phyloP scores from a whole-genome alignment of 2,797 vertebrate genomes.

The Hybognathus amarus region DNA sequence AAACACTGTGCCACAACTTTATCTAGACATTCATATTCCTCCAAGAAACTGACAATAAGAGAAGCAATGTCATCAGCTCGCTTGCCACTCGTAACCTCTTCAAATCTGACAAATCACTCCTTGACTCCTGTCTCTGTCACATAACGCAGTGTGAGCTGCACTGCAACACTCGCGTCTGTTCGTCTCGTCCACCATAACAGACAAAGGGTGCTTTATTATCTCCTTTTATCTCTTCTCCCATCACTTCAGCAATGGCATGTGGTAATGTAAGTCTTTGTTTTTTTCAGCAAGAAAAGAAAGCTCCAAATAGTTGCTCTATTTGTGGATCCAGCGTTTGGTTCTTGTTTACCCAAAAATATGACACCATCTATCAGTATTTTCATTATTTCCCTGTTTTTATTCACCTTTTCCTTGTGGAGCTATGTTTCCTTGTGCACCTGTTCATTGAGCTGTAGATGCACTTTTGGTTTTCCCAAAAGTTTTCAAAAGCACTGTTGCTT shows the following conservation, averaged over 20 bases:
- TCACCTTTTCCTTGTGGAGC: conserved; percentile 34
- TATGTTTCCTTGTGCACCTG: neutral
- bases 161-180: conserved; percentile 40
- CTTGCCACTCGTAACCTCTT: conserved; percentile 46
- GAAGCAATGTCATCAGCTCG: conserved; percentile 37
- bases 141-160: conserved; percentile 45
- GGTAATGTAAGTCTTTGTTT: neutral
- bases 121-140: conserved; percentile 51
- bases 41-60: conserved; percentile 46
- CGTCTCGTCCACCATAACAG: conserved; percentile 47
- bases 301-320: neutral
- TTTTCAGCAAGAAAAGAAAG: neutral
- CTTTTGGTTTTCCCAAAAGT: conserved; percentile 46
- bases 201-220: conserved; percentile 32
- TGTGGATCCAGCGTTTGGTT: conserved; percentile 1
- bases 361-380: conserved; percentile 55
- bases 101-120: conserved; percentile 52
- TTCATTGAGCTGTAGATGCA: conserved; percentile 45
- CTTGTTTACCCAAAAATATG: conserved; percentile 17
- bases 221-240: conserved; percentile 24
- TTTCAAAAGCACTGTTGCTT: conserved; percentile 48
- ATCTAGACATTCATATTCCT: conserved; percentile 44
- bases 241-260: neutral
- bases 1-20: conserved; percentile 59
- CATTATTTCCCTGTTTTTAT: conserved; percentile 47